Evolutionary conservation across 23 tunicate genomes (phyloP), one percentile per base, ranked within the genome.

Genomic region (Halocynthia roretzi): DNA sequence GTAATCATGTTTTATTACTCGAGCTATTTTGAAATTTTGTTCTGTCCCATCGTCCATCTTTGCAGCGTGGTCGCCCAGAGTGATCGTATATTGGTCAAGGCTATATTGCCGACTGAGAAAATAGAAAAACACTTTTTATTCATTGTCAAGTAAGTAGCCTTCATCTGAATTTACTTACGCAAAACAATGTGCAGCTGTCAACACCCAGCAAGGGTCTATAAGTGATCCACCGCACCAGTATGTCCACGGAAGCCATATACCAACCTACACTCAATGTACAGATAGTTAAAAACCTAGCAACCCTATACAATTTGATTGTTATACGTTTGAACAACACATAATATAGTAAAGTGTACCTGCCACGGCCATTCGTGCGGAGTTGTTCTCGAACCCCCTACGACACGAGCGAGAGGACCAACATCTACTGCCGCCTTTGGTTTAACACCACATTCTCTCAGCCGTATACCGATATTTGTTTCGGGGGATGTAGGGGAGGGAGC

Each of bases 101-200:
- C 66, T 49, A 70, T 74, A 80, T 53, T 19, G 21, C 0, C 74
- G 61, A 2, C 79, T 81, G 21, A 54, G 5, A 51, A n/a, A 21
- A 11, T 2, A 5, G 2, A 4, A 1, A 67, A 19, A n/a, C 5
- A 18, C 2, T 21, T 67, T 18, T 1, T 15, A 9, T 70, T 11
- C 54, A 10, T 4, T 70, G 1, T 18, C 0, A 31, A 4, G 48
- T 23, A 5, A 44, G 53, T 15, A 20, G 23, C 11, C 19, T 67
- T 21, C 12, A 18, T 4, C 17, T 66, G n/a, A 18, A 12, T 14
- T 62, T 17, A 67, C 81, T 85, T 68, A 91, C 97, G 62, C 60
- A 44, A 91, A 85, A 57, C 97, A 91, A 64, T 91, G 97, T 10
- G 97, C 97, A 2, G 97, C 97, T 7, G 97, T 91, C 53, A 91